These are phyloP conservation scores for Muricea muricata DNA, from an alignment of 92 coral and sea anemone species.

Conservation along the genomic window DNA sequence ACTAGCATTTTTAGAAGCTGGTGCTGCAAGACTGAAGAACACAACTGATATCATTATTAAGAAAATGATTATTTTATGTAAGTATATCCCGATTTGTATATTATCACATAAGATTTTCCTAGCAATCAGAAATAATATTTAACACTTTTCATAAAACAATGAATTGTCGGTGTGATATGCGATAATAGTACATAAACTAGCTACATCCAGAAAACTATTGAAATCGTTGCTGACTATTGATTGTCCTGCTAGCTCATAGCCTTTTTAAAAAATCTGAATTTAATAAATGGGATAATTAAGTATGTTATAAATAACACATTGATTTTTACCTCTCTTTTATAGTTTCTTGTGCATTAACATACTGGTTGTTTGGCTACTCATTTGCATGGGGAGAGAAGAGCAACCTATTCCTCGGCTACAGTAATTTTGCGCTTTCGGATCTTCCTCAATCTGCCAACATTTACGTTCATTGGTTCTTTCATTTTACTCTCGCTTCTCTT, in stretches of 20 bases:
- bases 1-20: slow-evolving; percentile 50
- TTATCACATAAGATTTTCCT: too few relatives aligned
- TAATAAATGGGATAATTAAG: not conserved
- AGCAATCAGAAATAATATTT: too few relatives aligned
- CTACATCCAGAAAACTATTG: too few relatives aligned
- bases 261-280: too few relatives aligned
- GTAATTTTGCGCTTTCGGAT: slow-evolving; percentile 49
- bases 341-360: slow-evolving; percentile 46
- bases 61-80: slow-evolving; percentile 57
- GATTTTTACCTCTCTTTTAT: not conserved
- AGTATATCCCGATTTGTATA: too few relatives aligned
- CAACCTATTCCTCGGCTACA: slow-evolving; percentile 47
- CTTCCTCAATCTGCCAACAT: slow-evolving; percentile 33
- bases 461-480: slow-evolving; percentile 49
- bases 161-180: too few relatives aligned
- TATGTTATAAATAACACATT: not conserved
- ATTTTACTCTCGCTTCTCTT: slow-evolving; percentile 44
- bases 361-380: slow-evolving; percentile 60
- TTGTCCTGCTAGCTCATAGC: too few relatives aligned
- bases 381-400: slow-evolving; percentile 65
- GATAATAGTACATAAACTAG: too few relatives aligned
- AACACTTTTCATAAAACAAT: too few relatives aligned
- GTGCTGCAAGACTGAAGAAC: slow-evolving; percentile 53
- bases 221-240: too few relatives aligned
- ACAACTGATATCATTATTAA: slow-evolving; percentile 59